These are phyloP conservation scores for Hassar affinis DNA, from an alignment of 2,113 vertebrate genomes.

Conservation along the genomic window DNA sequence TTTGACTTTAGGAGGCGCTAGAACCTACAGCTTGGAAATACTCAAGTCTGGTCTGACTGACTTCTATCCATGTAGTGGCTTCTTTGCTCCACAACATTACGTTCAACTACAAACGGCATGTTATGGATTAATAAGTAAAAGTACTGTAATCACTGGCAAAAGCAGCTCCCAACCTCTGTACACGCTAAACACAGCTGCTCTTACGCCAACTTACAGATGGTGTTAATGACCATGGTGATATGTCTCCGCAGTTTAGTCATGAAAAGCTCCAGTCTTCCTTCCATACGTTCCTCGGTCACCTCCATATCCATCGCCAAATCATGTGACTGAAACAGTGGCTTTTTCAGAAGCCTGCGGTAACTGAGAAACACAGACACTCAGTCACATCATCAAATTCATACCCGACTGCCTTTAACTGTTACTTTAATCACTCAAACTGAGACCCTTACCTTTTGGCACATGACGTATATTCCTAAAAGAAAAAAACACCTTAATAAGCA, in stretches of 20 bases:
- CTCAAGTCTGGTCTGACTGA: too few species aligned
- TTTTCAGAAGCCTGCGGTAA: constrained; percentile 60
- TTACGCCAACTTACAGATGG: constrained; percentile 59
- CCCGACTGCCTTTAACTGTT: not conserved
- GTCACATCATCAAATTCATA: not conserved
- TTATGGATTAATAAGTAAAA: too few species aligned
- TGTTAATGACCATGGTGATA: constrained; percentile 45
- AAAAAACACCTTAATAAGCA: not conserved
- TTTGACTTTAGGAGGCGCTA: too few species aligned
- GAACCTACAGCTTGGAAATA: too few species aligned
- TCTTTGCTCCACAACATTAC: too few species aligned
- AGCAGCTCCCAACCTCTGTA: too few species aligned
- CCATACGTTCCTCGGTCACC: constrained; percentile 58
- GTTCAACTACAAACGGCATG: too few species aligned
- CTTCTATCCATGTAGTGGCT: too few species aligned
- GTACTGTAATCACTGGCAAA: not conserved
- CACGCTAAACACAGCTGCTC: not conserved
- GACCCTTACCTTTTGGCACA: constrained; percentile 46
- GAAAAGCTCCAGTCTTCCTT: constrained; percentile 67
- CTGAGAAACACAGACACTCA: constrained; percentile 46
- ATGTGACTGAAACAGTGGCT: constrained; percentile 65
- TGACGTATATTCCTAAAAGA: constrained; percentile 53
- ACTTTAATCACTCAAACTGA: not conserved
- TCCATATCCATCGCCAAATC: constrained; percentile 62
- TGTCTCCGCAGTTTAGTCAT: constrained; percentile 54